A percentile compares a stretch with the other conserved stretches of the same genome.
These are phyloP conservation scores for Ispidina lecontei DNA, from an alignment of 2,797 vertebrate genomes.

Conservation along the genomic window DNA sequence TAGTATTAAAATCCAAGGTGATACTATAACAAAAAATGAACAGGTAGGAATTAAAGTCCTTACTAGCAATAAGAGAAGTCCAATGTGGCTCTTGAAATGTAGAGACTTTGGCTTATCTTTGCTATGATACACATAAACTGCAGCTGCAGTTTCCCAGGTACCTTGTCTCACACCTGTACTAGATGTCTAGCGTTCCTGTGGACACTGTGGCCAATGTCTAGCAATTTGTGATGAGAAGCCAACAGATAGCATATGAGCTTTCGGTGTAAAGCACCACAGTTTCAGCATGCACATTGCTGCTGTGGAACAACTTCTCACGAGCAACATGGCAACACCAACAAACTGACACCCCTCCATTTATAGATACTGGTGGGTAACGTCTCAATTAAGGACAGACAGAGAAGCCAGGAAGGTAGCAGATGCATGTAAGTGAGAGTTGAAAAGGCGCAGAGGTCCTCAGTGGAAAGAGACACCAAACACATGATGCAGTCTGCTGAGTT, in stretches of 20 bases:
- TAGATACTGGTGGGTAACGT: background rate
- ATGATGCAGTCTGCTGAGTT: background rate
- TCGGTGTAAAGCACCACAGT: background rate
- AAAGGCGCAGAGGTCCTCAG: background rate
- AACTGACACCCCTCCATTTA: background rate
- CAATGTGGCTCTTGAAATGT: background rate
- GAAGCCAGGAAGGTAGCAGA: background rate
- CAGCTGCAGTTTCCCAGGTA: background rate
- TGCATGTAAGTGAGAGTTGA: rapidly evolving
- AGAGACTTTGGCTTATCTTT: background rate
- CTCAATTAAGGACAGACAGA: background rate
- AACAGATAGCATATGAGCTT: background rate
- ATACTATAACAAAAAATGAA: background rate
- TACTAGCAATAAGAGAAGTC: background rate
- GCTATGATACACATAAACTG: background rate
- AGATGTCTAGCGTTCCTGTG: background rate
- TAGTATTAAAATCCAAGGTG: background rate
- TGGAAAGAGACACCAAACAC: background rate
- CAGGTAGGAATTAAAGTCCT: background rate
- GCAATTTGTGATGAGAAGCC: background rate
- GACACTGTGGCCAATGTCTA: background rate
- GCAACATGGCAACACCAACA: background rate
- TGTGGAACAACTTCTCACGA: background rate
- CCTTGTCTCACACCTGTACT: background rate
- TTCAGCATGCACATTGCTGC: background rate